Evolutionary conservation across 2,797 vertebrate species (phyloP).

Genomic region (Okamejei kenojei): DNA sequence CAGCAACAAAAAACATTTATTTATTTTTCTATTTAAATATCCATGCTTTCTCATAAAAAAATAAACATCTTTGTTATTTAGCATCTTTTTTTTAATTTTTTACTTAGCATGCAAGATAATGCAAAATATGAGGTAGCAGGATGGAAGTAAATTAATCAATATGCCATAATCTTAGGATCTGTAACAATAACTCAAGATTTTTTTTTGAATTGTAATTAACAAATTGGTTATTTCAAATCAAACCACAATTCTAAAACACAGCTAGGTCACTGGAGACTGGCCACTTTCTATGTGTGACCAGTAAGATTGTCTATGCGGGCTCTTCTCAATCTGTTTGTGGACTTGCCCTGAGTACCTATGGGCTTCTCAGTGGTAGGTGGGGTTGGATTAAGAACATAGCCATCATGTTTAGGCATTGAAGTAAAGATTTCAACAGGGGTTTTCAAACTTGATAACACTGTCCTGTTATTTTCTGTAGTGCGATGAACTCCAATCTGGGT

Average conservation of each 20-base stretch:
- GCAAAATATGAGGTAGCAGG: neutral
- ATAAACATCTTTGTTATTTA: neutral
- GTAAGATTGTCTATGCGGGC: neutral
- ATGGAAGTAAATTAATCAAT: neutral
- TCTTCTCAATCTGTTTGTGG: neutral
- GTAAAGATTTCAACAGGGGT: neutral
- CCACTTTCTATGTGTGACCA: neutral
- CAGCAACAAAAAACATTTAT: neutral
- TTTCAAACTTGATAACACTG: neutral
- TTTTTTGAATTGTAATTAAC: neutral
- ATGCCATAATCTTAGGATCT: neutral
- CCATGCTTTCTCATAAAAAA: conserved; percentile 2
- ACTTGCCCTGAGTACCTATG: neutral
- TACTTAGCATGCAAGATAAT: neutral
- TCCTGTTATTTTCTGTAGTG: neutral
- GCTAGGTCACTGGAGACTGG: neutral
- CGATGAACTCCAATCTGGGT: neutral
- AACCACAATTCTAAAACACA: neutral
- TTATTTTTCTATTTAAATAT: neutral
- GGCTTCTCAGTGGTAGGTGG: conserved; percentile 24
- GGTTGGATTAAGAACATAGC: neutral
- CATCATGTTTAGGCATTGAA: neutral
- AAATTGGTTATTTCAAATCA: neutral
- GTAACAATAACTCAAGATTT: neutral
- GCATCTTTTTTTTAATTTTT: neutral